A percentile compares a stretch with the other conserved stretches of the same genome.
phyloP scores from a whole-genome alignment of 2,888 invertebrate genomes.

The Escarpia spicata region DNA sequence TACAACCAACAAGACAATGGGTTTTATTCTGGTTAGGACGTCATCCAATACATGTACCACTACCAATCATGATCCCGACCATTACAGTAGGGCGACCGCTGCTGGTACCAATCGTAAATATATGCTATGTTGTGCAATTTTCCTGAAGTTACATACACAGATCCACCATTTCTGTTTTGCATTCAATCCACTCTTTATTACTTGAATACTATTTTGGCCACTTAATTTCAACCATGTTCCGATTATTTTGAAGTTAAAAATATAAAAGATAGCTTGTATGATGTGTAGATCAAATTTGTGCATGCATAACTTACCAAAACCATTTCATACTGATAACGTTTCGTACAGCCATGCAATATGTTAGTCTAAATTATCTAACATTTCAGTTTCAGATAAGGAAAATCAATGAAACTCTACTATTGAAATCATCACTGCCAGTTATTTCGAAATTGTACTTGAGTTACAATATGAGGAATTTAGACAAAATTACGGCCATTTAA shows the following conservation, averaged over 20 bases:
- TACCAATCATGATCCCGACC: too few species aligned
- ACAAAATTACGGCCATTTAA: neutral
- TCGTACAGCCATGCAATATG: neutral
- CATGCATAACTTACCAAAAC: neutral
- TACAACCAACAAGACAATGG: too few species aligned
- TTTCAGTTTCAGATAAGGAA: neutral
- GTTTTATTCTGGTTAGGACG: too few species aligned
- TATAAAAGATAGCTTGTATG: neutral
- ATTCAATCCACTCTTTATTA: too few species aligned
- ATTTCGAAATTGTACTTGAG: neutral
- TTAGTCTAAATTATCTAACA: neutral
- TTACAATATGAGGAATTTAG: neutral
- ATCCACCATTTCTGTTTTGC: neutral
- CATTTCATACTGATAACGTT: neutral
- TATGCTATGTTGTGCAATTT: too few species aligned
- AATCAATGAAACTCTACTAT: slow-evolving; percentile 13
- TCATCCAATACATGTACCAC: too few species aligned
- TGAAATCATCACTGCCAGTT: neutral
- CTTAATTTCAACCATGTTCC: too few species aligned
- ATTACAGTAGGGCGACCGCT: too few species aligned
- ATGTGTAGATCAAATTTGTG: too few species aligned
- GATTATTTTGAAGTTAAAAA: slow-evolving; percentile 19
- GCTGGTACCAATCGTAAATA: too few species aligned
- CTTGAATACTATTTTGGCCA: too few species aligned
- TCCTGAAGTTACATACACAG: slow-evolving; percentile 5